Evolutionary conservation across 2,797 vertebrate species (phyloP), one percentile per base, ranked within the genome.

Genomic region (Sebastes miniatus): DNA sequence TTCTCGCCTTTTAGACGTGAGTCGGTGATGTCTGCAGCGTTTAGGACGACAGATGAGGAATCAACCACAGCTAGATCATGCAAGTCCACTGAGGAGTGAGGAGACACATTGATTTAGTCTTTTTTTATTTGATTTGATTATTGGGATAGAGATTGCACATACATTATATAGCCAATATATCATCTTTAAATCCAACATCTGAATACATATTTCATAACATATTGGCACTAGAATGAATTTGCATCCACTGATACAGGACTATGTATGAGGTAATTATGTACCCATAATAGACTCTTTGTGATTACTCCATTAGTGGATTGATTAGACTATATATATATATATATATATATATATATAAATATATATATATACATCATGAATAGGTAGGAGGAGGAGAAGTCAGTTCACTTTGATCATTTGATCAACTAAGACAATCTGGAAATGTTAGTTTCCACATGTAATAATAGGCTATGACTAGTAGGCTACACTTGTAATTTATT

Each of bases 401-500:
- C 77, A 76, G 74, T 80, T 88, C 81, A 73, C 76, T 82, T 65
- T 92, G 88, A 94, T 90, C 88, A 73, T 87, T 77, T 89, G 82
- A 91, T 92, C 87, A 88, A 69, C 73, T 69, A n/a, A 91, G 93
- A 93, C 92, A 93, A 95, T 94, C 90, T 88, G 88, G 92, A 91
- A 93, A 93, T 91, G 90, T 88, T 84, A 79, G 69, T 93, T 92
- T 93, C 92, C 91, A 91, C 88, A 80, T 89, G 85, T 93, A 86
- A 86, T 86, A 83, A 85, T 81, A 69, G 68, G 68, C 68, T 69
- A 92, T 91, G 90, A 91, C 87, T 91, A 88, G 81, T 84, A 83
- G 83, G 64, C 81, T 75, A 72, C 84, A 72, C 77, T 81, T 92
- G 92, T 95, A 92, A 95, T 95, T 96, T 96, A 96, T 96, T 96